Conservation (phyloP, 2,888 invertebrate species). For the Fragum fragum region DNA sequence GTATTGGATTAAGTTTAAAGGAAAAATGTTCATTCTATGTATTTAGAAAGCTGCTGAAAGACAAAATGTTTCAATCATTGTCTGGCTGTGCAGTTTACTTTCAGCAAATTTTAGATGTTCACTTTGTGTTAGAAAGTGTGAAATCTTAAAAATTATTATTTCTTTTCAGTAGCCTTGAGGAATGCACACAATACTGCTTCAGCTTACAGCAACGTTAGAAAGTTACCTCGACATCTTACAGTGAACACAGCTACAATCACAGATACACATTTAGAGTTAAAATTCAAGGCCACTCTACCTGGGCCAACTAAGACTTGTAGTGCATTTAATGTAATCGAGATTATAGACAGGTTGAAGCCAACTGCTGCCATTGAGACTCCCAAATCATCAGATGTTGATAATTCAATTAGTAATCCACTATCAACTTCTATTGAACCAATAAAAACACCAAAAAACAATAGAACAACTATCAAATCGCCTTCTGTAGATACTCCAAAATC, state of each 20-base stretch:
- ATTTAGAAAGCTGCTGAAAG: no score
- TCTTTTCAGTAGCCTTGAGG: not conserved
- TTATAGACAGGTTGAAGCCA: not conserved
- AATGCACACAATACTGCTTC: not conserved
- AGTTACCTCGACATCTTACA: not conserved
- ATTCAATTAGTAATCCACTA: not conserved
- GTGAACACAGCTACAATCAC: not conserved
- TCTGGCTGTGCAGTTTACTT: no score
- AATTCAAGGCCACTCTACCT: no score
- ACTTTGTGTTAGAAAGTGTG: no score
- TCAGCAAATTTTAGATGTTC: no score
- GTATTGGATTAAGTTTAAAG: no score
- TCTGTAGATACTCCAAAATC: not conserved
- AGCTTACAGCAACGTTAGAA: not conserved
- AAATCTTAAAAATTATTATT: not conserved
- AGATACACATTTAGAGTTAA: not conserved
- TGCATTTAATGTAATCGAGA: conserved; percentile 6
- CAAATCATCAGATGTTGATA: not conserved
- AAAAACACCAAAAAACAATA: not conserved
- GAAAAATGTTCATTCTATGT: no score
- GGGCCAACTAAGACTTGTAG: not conserved
- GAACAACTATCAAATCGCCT: not conserved
- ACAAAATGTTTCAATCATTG: no score
- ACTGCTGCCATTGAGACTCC: not conserved
- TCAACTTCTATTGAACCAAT: not conserved